phyloP scores from a whole-genome alignment of 2,888 invertebrate species.

The Leptura quadrifasciata region DNA sequence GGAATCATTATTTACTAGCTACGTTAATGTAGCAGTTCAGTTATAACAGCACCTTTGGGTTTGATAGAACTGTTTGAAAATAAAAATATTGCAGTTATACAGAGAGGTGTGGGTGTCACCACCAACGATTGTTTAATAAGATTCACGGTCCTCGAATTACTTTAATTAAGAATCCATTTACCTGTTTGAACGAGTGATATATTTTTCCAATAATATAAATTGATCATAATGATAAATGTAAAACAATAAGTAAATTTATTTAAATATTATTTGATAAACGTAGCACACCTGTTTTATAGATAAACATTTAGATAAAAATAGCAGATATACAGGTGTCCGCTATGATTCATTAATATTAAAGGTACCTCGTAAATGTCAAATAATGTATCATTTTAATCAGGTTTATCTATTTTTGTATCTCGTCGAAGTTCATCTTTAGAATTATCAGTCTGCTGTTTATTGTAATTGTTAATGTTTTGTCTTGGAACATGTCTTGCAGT shows the following conservation, averaged over 20 bases:
- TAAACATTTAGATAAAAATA: neutral
- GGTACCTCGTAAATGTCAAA: neutral
- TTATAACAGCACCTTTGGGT: too few species aligned
- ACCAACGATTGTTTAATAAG: too few species aligned
- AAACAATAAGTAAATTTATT: slow-evolving; percentile 10
- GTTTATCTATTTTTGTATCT: neutral
- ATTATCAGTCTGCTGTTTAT: neutral
- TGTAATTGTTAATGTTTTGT: too few species aligned
- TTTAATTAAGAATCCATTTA: too few species aligned
- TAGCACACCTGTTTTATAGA: slow-evolving; percentile 19
- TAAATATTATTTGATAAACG: slow-evolving; percentile 6
- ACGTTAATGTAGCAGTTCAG: too few species aligned
- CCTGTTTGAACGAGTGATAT: too few species aligned
- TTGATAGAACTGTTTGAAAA: too few species aligned
- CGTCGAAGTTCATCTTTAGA: neutral
- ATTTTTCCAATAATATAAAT: neutral
- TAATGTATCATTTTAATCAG: neutral
- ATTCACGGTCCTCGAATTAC: too few species aligned
- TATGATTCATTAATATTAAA: neutral
- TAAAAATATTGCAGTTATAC: too few species aligned
- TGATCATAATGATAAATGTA: neutral
- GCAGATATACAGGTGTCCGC: neutral
- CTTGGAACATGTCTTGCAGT: too few species aligned
- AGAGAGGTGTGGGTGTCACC: too few species aligned
- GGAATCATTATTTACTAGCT: too few species aligned